These are phyloP conservation scores for Microhierax caerulescens DNA, from an alignment of 2,797 vertebrate genomes.

Conservation along the genomic window DNA sequence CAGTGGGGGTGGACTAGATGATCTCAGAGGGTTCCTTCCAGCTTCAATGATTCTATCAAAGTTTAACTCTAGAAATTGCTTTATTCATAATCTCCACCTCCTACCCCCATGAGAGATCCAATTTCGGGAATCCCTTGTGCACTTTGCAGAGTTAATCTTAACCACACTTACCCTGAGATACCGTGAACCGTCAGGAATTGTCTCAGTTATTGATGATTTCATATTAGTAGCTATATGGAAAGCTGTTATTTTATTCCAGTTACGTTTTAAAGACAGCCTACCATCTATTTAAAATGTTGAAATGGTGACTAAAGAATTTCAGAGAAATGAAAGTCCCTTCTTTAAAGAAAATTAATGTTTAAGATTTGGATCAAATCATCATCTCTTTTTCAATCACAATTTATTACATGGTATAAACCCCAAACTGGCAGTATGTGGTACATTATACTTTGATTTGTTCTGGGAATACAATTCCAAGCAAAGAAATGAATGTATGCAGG, in stretches of 20 bases:
- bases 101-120: accelerated
- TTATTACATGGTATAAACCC: not conserved
- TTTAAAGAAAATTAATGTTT: not conserved
- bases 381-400: not conserved
- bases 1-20: not conserved
- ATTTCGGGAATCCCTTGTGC: not conserved
- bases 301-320: not conserved
- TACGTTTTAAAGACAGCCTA: not conserved
- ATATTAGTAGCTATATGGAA: not conserved
- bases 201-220: not conserved
- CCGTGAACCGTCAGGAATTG: not conserved
- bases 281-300: not conserved
- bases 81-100: accelerated
- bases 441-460: not conserved
- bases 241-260: not conserved
- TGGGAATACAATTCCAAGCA: not conserved
- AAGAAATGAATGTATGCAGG: not conserved
- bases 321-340: not conserved
- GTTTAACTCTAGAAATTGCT: not conserved
- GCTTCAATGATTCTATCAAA: not conserved
- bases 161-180: not conserved
- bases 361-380: not conserved
- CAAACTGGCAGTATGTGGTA: not conserved
- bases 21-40: not conserved
- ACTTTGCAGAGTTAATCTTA: not conserved